Evolutionary conservation across 2,113 vertebrate genomes (phyloP), one percentile per base, ranked within the genome.

Genomic region (Myiozetetes cayanensis): DNA sequence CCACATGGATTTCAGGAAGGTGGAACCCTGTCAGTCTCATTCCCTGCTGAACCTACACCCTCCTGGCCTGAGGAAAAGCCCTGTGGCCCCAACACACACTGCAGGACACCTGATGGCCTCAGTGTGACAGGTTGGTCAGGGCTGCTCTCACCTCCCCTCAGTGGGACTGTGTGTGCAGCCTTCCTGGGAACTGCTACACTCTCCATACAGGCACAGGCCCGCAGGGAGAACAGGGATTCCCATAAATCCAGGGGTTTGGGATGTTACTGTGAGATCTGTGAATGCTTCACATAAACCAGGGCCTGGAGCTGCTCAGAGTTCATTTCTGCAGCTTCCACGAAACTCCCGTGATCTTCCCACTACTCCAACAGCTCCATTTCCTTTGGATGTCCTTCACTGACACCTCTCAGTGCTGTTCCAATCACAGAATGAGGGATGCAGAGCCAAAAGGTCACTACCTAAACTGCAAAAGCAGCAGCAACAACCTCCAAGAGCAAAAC

Each of bases 11-110:
- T 53, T 17, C 35, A 52, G 61, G 12, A 43, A 46, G 0, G 3
- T 2, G 31, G 25, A 58, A 4, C 13, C n/a, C 8, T 9, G 31
- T 20, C 1, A 1, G 70, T 2, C 5, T 8, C 5, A 0, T 2
- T 35, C 31, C 84, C 12, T 21, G 41, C 33, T 43, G 35, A 4
- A 23, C 46, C 67, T 49, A 4, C 15, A 5, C 12, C 37, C 49
- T 63, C 28, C 35, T 20, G 70, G 33, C 52, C 62, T 10, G 7
- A 52, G 47, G 37, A 39, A 3, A 6, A 1, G 9, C 35, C 10
- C 8, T 0, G 0, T 1, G 8, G 35, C 19, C 52, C 23, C 67
- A 27, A 22, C 2, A n/a, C 6, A 28, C 59, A 49, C 41, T 7
- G 12, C 20, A 21, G 2, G 6, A 19, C 5, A 1, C 6, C 14